These are phyloP conservation scores for Setophaga petechia DNA, from an alignment of 2,113 vertebrate species.

Conservation along the genomic window DNA sequence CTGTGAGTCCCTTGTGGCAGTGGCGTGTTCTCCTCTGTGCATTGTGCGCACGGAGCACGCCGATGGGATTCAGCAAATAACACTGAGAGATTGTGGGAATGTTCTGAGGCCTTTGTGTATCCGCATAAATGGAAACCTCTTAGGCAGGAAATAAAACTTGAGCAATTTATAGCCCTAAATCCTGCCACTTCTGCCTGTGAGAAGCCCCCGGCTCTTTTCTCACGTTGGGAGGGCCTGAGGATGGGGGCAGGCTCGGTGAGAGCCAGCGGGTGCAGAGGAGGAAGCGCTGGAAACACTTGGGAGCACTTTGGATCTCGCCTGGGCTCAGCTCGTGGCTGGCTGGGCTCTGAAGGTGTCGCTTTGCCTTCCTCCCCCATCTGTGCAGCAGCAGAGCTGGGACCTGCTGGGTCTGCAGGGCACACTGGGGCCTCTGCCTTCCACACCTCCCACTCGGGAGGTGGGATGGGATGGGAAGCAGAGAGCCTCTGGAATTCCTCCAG, in stretches of 20 bases:
- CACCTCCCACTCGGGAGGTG: not conserved
- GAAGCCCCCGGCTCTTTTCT: constrained; percentile 55
- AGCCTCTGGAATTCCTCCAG: not conserved
- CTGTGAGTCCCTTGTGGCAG: constrained; percentile 63
- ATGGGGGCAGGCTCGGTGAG: not conserved
- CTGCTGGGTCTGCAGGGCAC: not conserved
- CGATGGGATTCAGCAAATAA: constrained; percentile 55
- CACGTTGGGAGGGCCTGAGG: constrained; percentile 14
- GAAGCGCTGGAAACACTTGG: not conserved
- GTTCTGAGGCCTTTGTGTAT: constrained; percentile 61
- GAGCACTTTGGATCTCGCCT: not conserved
- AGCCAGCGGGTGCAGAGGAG: constrained; percentile 6
- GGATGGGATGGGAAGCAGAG: not conserved
- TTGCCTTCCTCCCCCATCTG: not conserved
- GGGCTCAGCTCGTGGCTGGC: not conserved
- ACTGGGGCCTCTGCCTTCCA: not conserved
- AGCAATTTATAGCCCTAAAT: constrained; percentile 60
- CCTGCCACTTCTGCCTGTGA: constrained; percentile 56
- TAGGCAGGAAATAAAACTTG: constrained; percentile 64
- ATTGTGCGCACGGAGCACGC: constrained; percentile 25
- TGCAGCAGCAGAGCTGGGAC: not conserved
- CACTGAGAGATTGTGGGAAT: constrained; percentile 61
- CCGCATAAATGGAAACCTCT: constrained; percentile 64
- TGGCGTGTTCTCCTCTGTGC: constrained; percentile 60
- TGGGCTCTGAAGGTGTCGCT: not conserved